Evolutionary conservation across 2,113 vertebrate species (phyloP), one percentile per base, ranked within the genome.

Genomic region (Syrmaticus mikado): DNA sequence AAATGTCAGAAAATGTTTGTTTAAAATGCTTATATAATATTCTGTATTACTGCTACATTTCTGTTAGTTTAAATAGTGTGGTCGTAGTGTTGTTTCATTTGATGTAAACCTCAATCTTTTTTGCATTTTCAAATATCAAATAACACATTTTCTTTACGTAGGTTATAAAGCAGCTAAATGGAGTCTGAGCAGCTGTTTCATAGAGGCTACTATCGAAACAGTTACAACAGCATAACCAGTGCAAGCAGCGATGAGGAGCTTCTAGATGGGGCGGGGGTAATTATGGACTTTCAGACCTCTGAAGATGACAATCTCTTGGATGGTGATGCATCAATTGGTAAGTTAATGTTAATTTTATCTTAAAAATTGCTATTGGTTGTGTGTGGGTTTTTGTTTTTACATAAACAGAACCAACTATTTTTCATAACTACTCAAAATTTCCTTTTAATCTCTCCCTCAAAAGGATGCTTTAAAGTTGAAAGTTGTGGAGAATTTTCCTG

Each of bases 221-320:
- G 99, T 97, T 99, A 99, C 98, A 99, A 99, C 98, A 99, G 99
- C 97, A 99, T 99, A 95, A 98, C 99, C 73, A 99, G 99, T 83
- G 99, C 99, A 84, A 99, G 99, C 97, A 99, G 99, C 3, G 99
- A 99, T 98, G 99, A 99, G 96, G 99, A 99, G 92, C 98, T 99
- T 95, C 98, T 99, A 97, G 99, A 99, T 98, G 99, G 99, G 95
- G 98, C 99, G 90, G 99, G 99, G 65, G 98, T 98, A 82, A 98
- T 99, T 96, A 99, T 99, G 99, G 99, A 99, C 98, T 99, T 99
- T 96, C 99, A 99, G 96, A 99, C 99, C 82, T 99, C 99, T n/a
- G 99, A 99, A 96, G 99, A 99, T 92, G 99, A 99, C 98, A 99
- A 99, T 97, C 98, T 99, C 88, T 97, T 99, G 93, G 99, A 99